phyloP scores from a whole-genome alignment of 92 coral and sea anemone genomes.

The Porites rus region DNA sequence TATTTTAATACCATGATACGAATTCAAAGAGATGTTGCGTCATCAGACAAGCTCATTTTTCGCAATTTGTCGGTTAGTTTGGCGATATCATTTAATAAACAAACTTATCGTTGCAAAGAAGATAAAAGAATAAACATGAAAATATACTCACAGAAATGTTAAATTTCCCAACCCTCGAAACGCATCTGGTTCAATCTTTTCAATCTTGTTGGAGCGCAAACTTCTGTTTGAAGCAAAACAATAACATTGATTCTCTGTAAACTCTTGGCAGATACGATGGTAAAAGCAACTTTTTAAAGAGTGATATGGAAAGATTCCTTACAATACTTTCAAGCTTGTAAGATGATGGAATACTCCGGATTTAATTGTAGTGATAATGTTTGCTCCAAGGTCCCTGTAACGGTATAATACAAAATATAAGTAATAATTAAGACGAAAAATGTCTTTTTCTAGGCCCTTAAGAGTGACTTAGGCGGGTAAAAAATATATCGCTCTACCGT shows the following conservation, averaged over 20 bases:
- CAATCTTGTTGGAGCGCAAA: constrained; percentile 34
- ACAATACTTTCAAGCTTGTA: constrained; percentile 53
- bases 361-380: constrained; percentile 22
- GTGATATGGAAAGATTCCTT: constrained; percentile 19
- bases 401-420: background rate
- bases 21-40: too few relatives aligned
- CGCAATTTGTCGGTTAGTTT: too few relatives aligned
- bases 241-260: background rate
- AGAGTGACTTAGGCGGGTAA: too few relatives aligned
- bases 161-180: constrained; percentile 42
- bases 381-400: constrained; percentile 53
- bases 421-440: background rate
- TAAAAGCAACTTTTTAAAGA: too few relatives aligned
- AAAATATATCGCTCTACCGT: too few relatives aligned
- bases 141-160: constrained; percentile 41
- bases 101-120: too few relatives aligned
- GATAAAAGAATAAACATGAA: too few relatives aligned
- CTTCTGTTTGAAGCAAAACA: constrained; percentile 29
- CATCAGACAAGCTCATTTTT: too few relatives aligned
- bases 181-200: constrained; percentile 33
- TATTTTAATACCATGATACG: too few relatives aligned
- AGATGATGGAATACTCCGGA: constrained; percentile 31
- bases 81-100: too few relatives aligned
- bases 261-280: too few relatives aligned
- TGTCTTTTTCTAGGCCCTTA: too few relatives aligned